phyloP scores from a whole-genome alignment of 2,797 vertebrate species.

The Corythornis leucogaster region DNA sequence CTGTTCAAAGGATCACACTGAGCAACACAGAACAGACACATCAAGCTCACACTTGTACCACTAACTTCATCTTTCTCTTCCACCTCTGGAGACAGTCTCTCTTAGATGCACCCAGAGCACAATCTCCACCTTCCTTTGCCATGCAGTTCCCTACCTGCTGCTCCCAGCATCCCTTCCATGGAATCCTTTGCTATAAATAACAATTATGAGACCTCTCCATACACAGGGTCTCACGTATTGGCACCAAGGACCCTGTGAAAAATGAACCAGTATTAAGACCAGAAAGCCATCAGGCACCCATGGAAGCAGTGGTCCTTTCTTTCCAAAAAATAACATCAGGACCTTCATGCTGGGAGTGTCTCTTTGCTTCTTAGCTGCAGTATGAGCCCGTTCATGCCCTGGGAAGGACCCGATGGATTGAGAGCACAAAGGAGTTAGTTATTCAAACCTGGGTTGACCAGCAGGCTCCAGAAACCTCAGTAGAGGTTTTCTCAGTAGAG shows the following conservation, averaged over 20 bases:
- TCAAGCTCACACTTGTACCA: neutral
- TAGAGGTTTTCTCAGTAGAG: neutral
- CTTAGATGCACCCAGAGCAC: rapidly evolving
- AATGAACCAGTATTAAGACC: neutral
- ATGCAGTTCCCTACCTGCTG: neutral
- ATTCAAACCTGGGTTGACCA: neutral
- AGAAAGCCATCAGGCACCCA: rapidly evolving
- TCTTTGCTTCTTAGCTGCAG: neutral
- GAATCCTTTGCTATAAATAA: neutral
- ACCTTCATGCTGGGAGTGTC: neutral
- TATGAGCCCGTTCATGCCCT: neutral
- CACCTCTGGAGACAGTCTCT: neutral
- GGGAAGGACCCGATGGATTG: neutral
- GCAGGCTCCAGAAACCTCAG: neutral
- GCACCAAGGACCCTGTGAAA: neutral
- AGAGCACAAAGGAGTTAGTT: neutral
- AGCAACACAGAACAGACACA: neutral
- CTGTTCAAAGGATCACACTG: neutral
- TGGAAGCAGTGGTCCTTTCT: neutral
- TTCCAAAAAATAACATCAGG: neutral
- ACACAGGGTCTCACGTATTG: neutral
- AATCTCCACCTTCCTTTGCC: neutral
- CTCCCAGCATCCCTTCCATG: neutral
- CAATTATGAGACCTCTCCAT: rapidly evolving
- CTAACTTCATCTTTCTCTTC: neutral